These are phyloP conservation scores for Betta splendens DNA, from an alignment of 2,797 vertebrate species.

Conservation along the genomic window DNA sequence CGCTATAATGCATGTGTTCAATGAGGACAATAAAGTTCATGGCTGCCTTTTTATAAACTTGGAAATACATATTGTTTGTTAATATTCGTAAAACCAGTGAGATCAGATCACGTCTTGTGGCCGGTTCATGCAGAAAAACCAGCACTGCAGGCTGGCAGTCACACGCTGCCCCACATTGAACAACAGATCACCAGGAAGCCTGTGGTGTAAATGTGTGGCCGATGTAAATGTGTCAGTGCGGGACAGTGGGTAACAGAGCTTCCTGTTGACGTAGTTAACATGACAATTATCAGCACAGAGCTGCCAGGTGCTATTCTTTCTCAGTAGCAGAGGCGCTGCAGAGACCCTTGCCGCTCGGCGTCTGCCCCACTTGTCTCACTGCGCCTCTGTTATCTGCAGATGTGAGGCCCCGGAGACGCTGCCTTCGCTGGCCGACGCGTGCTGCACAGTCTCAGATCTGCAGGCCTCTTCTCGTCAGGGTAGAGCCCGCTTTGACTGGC, in stretches of 20 bases:
- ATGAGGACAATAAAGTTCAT: too few relatives aligned
- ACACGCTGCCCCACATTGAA: constrained; percentile 12
- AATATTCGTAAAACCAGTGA: too few relatives aligned
- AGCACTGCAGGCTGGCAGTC: constrained; percentile 12
- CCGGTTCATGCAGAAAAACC: too few relatives aligned
- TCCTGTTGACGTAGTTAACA: constrained; percentile 53
- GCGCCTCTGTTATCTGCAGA: constrained; percentile 8
- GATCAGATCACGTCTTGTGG: too few relatives aligned
- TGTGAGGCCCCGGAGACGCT: too few relatives aligned
- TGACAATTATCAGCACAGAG: constrained; percentile 20
- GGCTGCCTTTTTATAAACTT: too few relatives aligned
- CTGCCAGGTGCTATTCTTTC: constrained; percentile 22
- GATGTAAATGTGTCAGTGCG: constrained; percentile 20
- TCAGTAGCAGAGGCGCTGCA: constrained; percentile 3
- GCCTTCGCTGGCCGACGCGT: too few relatives aligned
- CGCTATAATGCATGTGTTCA: too few relatives aligned
- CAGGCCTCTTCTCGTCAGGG: too few relatives aligned
- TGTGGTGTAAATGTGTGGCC: constrained; percentile 21
- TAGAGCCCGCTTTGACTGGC: too few relatives aligned
- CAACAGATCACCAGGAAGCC: constrained; percentile 41
- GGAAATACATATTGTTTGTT: too few relatives aligned
- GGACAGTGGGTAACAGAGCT: constrained; percentile 41
- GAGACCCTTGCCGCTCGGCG: neutral
- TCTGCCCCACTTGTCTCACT: neutral
- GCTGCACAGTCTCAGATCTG: too few relatives aligned